Evolutionary conservation across 2,113 vertebrate genomes (phyloP), one percentile per base, ranked within the genome.

Genomic region (Motacilla tschutschensis): DNA sequence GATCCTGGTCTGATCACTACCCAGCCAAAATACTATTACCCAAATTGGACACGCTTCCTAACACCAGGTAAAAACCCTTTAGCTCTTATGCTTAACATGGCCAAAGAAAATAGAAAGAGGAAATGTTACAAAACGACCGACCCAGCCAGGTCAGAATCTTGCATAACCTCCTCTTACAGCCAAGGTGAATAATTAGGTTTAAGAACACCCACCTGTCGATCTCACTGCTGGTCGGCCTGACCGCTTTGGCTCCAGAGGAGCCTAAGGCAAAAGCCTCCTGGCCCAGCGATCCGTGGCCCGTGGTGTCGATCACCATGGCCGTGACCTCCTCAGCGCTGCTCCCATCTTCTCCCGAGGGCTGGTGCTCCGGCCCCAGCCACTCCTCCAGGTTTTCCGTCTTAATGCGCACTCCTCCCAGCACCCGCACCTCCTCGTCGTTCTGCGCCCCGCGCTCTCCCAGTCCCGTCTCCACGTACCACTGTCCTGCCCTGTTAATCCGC

Each of bases 401-500:
- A 87, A 99, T 99, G 67, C 97, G 96, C 8, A 99, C 96, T 17
- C 98, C 97, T 62, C 98, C 98, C 88, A 98, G 95, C 54, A 98
- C 94, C 28, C 98, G 95, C 60, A 98, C 91, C 0, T 97, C 97
- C 2, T 98, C 98, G 4, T 98, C 98, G 0, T 94, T 97, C 38
- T 96, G 97, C 35, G 96, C 95, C 29, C 97, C 96, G 1, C 96
- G 96, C 64, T 99, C 98, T 14, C 95, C 96, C 46, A 96, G n/a
- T 22, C 98, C 98, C 0, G 98, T 98, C 95, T 99, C 99, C 26
- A 99, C 98, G 6, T 99, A 99, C 99, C 99, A 99, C 95, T 99
- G 99, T 25, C 99, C 99, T 0, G 98, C 99, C 48, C 98, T 97
- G 95, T 99, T 99, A 71, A 99, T 99, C 58, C 98, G 97, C 20